Evolutionary conservation across 2,113 vertebrate genomes (phyloP), one percentile per base, ranked within the genome.

Genomic region (Butastur rufipennis): DNA sequence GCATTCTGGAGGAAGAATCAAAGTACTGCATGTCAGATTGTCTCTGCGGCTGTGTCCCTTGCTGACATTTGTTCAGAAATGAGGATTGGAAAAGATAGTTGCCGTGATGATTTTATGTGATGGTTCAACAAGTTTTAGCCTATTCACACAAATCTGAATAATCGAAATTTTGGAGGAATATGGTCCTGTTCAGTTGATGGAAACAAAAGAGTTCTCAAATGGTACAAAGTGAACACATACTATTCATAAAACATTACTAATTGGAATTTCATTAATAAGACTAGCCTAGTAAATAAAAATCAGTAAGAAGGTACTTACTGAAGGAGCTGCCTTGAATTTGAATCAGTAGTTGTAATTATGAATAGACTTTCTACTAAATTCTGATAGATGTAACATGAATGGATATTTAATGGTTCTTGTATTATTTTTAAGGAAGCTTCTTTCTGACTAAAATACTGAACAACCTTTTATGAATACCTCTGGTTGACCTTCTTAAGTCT

Each of bases 401-500:
- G 16, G 26, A 16, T 78, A 58, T 72, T 63, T 83, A 73, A 52
- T 75, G 10, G 8, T 81, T 81, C 50, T 86, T 77, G 59, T 15
- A 45, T 88, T 91, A 63, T 13, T 8, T 94, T 92, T 79, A 47
- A 70, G 32, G 89, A 88, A 94, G 27, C 42, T 63, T 89, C 21
- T 84, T 81, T 88, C 52, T 84, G 32, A 40, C 77, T 79, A 15
- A 86, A 67, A 42, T 63, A 42, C 42, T 62, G 47, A 52, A 50
- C 42, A 89, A 19, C 16, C 10, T 89, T 94, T 90, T 81, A 88
- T 0, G 0, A 86, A 75, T 92, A 52, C n/a, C 45, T 86, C 48
- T 85, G 10, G 58, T 61, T 96, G 91, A 93, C 81, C 77, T 96
- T 95, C 87, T 89, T 84, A 88, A 93, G 63, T 87, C 77, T 97